A percentile compares a stretch with the other conserved stretches of the same genome.
These are phyloP conservation scores for Loripinus fragilis DNA, from an alignment of 2,888 invertebrate species.

Conservation along the genomic window DNA sequence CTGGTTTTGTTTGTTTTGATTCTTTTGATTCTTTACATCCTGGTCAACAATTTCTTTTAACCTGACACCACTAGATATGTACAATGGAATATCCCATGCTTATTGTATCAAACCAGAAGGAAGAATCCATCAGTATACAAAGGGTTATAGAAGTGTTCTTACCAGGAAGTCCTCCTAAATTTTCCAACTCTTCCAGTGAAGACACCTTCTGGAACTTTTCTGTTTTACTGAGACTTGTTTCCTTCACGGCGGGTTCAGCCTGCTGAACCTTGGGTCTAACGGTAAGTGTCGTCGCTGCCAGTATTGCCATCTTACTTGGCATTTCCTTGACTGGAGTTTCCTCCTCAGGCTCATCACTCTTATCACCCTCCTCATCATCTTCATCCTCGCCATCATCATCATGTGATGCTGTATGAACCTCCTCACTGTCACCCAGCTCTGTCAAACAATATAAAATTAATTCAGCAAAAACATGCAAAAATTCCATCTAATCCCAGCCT, in stretches of 20 bases:
- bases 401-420: constrained; percentile 12
- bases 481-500: no score
- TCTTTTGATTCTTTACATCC: no score
- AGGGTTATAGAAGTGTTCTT: no score
- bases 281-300: background rate
- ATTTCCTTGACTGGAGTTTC: constrained; percentile 7
- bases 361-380: constrained; percentile 24
- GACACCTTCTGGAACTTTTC: background rate
- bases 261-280: background rate
- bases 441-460: background rate
- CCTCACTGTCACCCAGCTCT: constrained; percentile 30
- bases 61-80: no score
- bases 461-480: no score
- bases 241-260: constrained; percentile 8
- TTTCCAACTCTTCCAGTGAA: constrained; percentile 52
- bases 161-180: constrained; percentile 43
- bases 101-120: no score
- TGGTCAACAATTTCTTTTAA: no score
- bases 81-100: no score
- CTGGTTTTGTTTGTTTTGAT: no score
- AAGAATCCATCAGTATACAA: no score
- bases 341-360: background rate
- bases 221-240: background rate
- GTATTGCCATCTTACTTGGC: constrained; percentile 4
- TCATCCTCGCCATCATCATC: constrained; percentile 26